Base-by-base conservation (phyloP, 2,797 vertebrate genomes). In the Rallus crepitans region DNA sequence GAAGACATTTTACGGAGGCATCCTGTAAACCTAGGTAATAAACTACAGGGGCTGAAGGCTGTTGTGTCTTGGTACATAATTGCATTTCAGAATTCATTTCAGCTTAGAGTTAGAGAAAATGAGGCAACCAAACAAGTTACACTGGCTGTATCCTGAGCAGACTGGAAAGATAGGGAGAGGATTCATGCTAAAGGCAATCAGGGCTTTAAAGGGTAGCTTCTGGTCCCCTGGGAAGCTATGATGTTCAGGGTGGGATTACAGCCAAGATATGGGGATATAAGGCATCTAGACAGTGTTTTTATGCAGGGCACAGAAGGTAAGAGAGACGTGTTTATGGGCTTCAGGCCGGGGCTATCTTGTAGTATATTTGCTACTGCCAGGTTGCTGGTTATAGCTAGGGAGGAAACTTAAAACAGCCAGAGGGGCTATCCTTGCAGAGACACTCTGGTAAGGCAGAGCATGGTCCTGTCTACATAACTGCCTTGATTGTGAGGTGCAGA, bases 11-110 rank as follows among this genome's bases (percentile, higher is more conserved):
- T 88, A 94, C 48, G 42, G 55, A 91, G 72, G 48, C 40, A 48
- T 72, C 47, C 59, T 79, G 24, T 75, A 76, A 93, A 90, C 50
- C 52, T 77, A 60, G 33, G 42, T 86, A 90, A 76, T 97, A 90
- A 95, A 88, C 37, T 39, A 16, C 7, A 8, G 47, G 30, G n/a
- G 20, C 11, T 84, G 77, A 86, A 88, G 52, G 63, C 47, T 91
- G 21, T 33, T 93, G 33, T 91, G 63, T 69, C 73, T 47, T 95
- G 56, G 37, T 82, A 5, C 76, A 16, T 87, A 78, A 90, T 40
- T 88, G 40, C 42, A 59, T 95, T 96, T 95, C 1, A 4, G 70
- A 90, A 89, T 55, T 40, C 11, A 5, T 72, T 90, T 89, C 70
- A 63, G 21, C 39, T 56, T 57, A 76, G 53, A 63, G 61, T 60